phyloP scores from a whole-genome alignment of 1,140 invertebrate genomes.

The Achroia grisella region DNA sequence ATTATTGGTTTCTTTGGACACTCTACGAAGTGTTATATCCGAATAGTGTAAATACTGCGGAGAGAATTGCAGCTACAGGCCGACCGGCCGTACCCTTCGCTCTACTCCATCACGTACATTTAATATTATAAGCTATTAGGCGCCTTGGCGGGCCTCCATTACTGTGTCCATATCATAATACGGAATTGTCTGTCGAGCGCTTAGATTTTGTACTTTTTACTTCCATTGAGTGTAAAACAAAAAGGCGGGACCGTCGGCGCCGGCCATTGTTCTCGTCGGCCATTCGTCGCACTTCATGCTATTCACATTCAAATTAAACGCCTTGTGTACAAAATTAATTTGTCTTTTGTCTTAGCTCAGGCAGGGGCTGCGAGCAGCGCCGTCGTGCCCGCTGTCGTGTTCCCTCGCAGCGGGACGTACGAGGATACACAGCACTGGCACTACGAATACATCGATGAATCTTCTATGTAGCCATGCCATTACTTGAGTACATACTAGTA shows the following conservation, averaged over 20 bases:
- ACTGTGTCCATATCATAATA: constrained; percentile 71
- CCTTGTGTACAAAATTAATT: constrained; percentile 72
- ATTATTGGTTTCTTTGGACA: no score
- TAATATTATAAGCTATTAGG: constrained; percentile 71
- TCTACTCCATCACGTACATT: constrained; percentile 56
- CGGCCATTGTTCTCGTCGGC: constrained; percentile 66
- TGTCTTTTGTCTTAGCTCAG: constrained; percentile 68
- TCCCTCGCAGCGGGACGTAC: constrained; percentile 48
- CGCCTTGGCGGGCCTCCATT: constrained; percentile 63
- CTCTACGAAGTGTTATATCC: constrained; percentile 46
- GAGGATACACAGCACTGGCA: neutral
- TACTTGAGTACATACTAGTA: no score
- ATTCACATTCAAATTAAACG: constrained; percentile 74
- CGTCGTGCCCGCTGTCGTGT: constrained; percentile 36
- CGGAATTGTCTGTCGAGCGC: constrained; percentile 64
- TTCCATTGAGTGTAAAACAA: constrained; percentile 58
- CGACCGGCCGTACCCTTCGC: constrained; percentile 20
- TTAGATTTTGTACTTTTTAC: constrained; percentile 66
- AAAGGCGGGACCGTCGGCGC: constrained; percentile 62
- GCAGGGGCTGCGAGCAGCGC: constrained; percentile 13
- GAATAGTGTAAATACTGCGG: constrained; percentile 27
- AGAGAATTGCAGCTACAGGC: constrained; percentile 15
- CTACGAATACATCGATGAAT: neutral
- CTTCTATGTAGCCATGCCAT: no score
- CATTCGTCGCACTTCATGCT: constrained; percentile 73